A percentile compares a stretch with the other conserved stretches of the same genome.
Conservation (phyloP, 2,113 vertebrate species). For the Ascaphus truei region DNA sequence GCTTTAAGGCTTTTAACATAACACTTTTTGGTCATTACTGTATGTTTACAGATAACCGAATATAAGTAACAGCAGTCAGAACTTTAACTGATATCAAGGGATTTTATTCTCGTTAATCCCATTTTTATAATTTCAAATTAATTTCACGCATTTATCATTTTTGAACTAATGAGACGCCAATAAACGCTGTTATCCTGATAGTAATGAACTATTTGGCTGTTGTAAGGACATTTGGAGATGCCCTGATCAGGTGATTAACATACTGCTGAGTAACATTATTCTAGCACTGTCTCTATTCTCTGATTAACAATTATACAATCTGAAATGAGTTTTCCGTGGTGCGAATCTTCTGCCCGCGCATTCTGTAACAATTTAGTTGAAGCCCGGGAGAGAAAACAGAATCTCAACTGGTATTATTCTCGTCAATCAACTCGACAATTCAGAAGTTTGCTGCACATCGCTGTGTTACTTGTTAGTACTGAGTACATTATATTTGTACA, state of each 20-base stretch:
- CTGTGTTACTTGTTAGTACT: too few relatives aligned
- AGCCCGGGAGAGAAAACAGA: background rate
- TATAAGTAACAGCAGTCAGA: slow-evolving; percentile 6
- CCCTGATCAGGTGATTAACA: slow-evolving; percentile 42
- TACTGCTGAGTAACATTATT: slow-evolving; percentile 42
- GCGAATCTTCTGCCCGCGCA: slow-evolving; percentile 11
- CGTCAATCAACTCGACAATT: background rate
- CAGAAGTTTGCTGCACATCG: background rate
- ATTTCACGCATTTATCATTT: slow-evolving; percentile 27
- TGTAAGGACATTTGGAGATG: slow-evolving; percentile 33
- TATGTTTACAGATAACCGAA: background rate
- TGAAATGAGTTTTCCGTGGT: background rate
- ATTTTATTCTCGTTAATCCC: slow-evolving; percentile 29
- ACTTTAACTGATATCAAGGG: slow-evolving; percentile 19
- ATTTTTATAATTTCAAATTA: slow-evolving; percentile 37
- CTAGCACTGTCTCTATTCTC: slow-evolving; percentile 37
- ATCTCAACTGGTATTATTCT: background rate
- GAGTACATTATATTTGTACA: too few relatives aligned
- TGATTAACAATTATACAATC: slow-evolving; percentile 32
- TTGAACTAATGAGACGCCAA: slow-evolving; percentile 8
- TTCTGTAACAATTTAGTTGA: background rate
- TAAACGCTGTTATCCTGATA: background rate
- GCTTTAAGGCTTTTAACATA: too few relatives aligned
- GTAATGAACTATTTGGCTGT: background rate
- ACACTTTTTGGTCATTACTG: background rate